Conservation (phyloP, 2,113 vertebrate genomes). For the Channa maculata region DNA sequence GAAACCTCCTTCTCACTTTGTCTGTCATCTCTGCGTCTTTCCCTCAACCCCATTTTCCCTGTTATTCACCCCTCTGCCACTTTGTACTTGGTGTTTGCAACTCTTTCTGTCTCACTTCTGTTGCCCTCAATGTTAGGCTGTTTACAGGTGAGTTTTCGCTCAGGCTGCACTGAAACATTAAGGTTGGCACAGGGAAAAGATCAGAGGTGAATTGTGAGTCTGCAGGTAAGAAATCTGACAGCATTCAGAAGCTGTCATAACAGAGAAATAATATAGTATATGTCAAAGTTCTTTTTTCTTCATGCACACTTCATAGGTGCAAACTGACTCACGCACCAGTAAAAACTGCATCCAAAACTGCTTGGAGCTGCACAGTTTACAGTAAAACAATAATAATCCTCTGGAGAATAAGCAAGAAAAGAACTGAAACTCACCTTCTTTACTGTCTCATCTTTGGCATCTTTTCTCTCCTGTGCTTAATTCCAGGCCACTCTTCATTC, state of each 20-base stretch:
- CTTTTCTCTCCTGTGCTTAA: constrained; percentile 59
- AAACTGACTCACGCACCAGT: constrained; percentile 28
- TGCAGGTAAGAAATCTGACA: constrained; percentile 26
- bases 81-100: constrained; percentile 20
- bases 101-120: constrained; percentile 42
- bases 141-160: constrained; percentile 53
- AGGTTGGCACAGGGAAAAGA: constrained; percentile 15
- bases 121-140: constrained; percentile 21
- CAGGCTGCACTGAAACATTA: constrained; percentile 38
- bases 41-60: constrained; percentile 20
- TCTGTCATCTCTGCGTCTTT: constrained; percentile 15
- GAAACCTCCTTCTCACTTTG: constrained; percentile 22
- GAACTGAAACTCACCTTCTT: constrained; percentile 63
- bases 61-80: background rate
- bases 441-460: constrained; percentile 71
- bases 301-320: background rate
- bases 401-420: background rate
- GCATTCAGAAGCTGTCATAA: constrained; percentile 7
- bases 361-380: background rate
- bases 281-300: constrained; percentile 22
- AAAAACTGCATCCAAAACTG: constrained; percentile 19
- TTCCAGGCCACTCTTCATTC: constrained; percentile 48
- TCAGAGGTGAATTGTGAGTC: constrained; percentile 49
- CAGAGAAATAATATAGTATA: background rate
- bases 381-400: constrained; percentile 25